These are phyloP conservation scores for Mantis religiosa DNA, from an alignment of 2,888 invertebrate genomes.

Conservation along the genomic window DNA sequence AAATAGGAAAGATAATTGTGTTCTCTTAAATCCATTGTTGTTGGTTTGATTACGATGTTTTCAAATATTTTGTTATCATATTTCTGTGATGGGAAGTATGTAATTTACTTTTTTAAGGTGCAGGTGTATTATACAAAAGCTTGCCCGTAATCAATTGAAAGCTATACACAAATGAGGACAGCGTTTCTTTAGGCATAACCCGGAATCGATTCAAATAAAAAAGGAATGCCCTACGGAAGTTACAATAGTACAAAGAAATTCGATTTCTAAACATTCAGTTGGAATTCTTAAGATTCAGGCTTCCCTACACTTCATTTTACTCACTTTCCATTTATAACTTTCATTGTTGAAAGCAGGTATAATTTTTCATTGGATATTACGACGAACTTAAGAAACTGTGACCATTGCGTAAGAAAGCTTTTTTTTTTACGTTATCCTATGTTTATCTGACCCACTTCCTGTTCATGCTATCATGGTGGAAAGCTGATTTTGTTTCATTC, in stretches of 20 bases:
- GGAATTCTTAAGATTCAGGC: not conserved
- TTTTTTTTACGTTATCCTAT: no score
- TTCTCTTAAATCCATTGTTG: conserved; percentile 11
- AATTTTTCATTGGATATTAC: no score
- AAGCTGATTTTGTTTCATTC: no score
- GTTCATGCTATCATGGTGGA: no score
- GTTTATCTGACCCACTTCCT: no score
- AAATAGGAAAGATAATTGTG: conserved; percentile 13
- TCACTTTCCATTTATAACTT: no score
- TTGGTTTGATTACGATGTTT: conserved; percentile 15
- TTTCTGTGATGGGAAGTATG: not conserved
- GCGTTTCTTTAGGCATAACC: not conserved
- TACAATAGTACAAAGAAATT: not conserved
- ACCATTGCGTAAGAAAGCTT: no score
- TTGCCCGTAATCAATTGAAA: not conserved
- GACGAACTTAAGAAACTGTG: no score
- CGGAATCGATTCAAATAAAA: not conserved
- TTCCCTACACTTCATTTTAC: no score
- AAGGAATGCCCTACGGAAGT: not conserved
- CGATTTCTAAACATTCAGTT: not conserved
- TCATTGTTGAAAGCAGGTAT: no score
- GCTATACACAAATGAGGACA: not conserved
- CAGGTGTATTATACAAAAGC: not conserved
- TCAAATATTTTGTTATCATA: conserved; percentile 17
- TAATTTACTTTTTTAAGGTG: not conserved